Conservation (phyloP, 2,888 invertebrate genomes). For the Calameuta filiformis region DNA sequence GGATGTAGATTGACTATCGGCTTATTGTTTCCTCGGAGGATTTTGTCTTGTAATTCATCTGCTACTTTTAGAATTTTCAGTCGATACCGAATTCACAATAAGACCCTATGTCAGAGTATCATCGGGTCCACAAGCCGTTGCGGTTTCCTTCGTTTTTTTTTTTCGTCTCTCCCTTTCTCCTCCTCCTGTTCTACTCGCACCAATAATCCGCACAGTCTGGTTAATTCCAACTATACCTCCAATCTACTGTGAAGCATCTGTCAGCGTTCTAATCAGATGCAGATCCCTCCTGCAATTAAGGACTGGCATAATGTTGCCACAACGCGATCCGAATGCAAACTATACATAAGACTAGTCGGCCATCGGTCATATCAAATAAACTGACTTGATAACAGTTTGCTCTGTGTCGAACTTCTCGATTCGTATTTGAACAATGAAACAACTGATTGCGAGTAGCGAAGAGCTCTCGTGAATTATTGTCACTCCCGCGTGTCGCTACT, state of each 20-base stretch:
- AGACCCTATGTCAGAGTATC: background rate
- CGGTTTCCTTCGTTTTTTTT: conserved; percentile 7
- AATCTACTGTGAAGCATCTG: conserved; percentile 30
- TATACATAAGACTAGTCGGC: background rate
- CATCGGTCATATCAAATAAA: background rate
- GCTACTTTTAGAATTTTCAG: background rate
- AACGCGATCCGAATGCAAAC: background rate
- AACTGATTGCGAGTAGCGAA: background rate
- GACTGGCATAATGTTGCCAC: background rate
- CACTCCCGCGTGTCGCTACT: background rate
- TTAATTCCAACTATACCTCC: conserved; percentile 25
- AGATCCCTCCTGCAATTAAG: background rate
- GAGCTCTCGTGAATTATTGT: conserved; percentile 2
- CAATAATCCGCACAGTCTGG: background rate
- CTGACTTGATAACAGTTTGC: background rate
- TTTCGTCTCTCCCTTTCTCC: conserved; percentile 13
- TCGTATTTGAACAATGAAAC: conserved; percentile 12
- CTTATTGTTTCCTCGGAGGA: background rate
- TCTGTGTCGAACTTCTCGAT: conserved; percentile 10
- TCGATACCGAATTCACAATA: background rate
- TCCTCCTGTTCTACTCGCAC: background rate
- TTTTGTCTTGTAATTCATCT: background rate
- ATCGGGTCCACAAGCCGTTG: background rate
- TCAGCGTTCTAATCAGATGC: conserved; percentile 11
- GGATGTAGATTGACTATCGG: background rate